These are phyloP conservation scores for Prolemur simus DNA, from an alignment of 2,113 vertebrate genomes.

Conservation along the genomic window DNA sequence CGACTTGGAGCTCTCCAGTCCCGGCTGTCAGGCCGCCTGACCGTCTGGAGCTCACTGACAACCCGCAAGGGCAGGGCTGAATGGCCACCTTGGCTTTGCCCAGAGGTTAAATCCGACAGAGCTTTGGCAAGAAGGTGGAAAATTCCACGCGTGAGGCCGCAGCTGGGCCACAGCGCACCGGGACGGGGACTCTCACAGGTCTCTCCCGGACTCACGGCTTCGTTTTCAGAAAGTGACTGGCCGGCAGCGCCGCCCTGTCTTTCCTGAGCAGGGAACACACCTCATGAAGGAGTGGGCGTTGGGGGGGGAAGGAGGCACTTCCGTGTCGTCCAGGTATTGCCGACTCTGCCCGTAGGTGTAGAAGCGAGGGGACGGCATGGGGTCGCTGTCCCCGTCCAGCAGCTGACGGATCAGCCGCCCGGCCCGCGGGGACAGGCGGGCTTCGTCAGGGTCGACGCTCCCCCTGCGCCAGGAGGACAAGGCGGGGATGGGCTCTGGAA, in stretches of 20 bases:
- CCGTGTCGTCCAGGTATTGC: slow-evolving; percentile 96
- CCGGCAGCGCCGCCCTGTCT: not conserved
- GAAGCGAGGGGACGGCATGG: slow-evolving; percentile 97
- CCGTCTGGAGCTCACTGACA: not conserved
- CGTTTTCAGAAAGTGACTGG: not conserved
- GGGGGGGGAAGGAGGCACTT: slow-evolving; percentile 98
- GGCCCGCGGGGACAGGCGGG: slow-evolving; percentile 91
- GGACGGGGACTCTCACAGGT: not conserved
- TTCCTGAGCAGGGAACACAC: slow-evolving; percentile 79
- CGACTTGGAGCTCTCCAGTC: not conserved
- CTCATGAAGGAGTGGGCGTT: slow-evolving; percentile 96
- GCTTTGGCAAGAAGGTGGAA: not conserved
- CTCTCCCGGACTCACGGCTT: not conserved
- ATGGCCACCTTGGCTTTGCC: not conserved
- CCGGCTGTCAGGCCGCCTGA: too few species aligned
- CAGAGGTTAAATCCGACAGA: not conserved
- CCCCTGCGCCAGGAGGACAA: slow-evolving; percentile 92
- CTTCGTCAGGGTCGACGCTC: slow-evolving; percentile 90
- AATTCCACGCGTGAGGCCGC: not conserved
- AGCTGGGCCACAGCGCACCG: not conserved
- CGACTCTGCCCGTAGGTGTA: slow-evolving; percentile 94
- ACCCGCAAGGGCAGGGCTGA: not conserved
- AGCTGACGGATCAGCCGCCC: slow-evolving; percentile 94
- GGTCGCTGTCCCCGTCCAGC: slow-evolving; percentile 93
- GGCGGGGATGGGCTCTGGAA: slow-evolving; percentile 91